These are phyloP conservation scores for Centrocercus urophasianus DNA, from an alignment of 2,113 vertebrate species.

Conservation along the genomic window DNA sequence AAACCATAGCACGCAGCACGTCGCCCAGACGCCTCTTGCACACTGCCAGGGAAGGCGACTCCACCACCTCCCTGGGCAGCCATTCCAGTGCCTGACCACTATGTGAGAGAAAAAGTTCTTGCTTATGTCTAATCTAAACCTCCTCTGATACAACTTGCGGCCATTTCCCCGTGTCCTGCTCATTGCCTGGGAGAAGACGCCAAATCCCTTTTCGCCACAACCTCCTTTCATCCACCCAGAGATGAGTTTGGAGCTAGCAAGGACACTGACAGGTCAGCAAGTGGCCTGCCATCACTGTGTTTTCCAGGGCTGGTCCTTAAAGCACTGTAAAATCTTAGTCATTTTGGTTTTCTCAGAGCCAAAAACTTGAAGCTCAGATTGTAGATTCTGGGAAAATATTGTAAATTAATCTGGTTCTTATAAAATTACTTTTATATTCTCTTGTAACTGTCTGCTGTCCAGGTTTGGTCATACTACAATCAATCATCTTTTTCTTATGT, in stretches of 20 bases:
- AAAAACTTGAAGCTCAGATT: neutral
- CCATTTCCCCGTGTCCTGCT: too few species aligned
- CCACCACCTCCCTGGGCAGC: too few species aligned
- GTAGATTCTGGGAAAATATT: neutral
- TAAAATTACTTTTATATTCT: neutral
- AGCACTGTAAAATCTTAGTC: neutral
- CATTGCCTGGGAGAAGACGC: too few species aligned
- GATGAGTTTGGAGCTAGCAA: neutral
- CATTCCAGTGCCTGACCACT: too few species aligned
- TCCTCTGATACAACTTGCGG: too few species aligned
- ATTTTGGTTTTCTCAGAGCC: neutral
- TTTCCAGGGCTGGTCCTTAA: neutral
- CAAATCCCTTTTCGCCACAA: too few species aligned
- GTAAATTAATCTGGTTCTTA: accelerated
- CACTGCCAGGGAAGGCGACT: too few species aligned
- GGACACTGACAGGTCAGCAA: neutral
- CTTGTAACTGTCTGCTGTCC: neutral
- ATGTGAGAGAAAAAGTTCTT: too few species aligned
- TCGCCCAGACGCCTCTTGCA: too few species aligned
- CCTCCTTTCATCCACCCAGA: neutral
- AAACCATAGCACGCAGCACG: too few species aligned
- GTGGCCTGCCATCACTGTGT: neutral
- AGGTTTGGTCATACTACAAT: neutral
- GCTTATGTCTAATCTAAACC: too few species aligned
- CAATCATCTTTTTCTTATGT: neutral